Base-by-base conservation (phyloP, 2,888 invertebrate genomes). In the Corythucha ciliata region DNA sequence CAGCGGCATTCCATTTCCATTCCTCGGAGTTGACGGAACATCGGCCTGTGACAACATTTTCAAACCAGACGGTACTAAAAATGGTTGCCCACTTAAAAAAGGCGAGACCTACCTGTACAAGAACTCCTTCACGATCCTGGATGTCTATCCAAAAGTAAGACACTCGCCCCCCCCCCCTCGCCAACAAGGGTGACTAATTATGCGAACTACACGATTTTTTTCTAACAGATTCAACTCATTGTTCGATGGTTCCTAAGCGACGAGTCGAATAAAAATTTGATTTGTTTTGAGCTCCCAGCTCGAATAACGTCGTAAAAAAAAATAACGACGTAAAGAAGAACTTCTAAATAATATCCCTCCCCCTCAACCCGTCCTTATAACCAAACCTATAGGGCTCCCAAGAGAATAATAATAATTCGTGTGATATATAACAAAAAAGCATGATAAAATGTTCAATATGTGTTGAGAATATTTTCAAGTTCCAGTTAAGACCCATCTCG, bases 1-100 rank as follows among this genome's bases (percentile, higher is more conserved):
- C 16, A 64, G 76, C 2, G 78, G 78, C 0, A 63, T 84, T 1
- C 71, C 74, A 0, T 63, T 88, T 45, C 87, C 88, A 0, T 87
- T 86, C 65, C 63, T 83, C 8, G 87, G 88, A 7, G 83, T 85
- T 12, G 81, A 87, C 64, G 81, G 80, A 10, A 71, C 69, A 21
- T 73, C 76, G 45, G 78, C 84, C 25, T 87, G 87, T 62, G 70
- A 72, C 20, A 74, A 78, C 58, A 68, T 88, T 41, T 79, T 67
- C 62, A 69, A 74, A 57, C 66, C 65, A 1, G 73, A 74, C 54
- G 81, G 79, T 0, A 74, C 73, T 0, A 70, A 77, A 62, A 74
- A 73, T 1, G 66, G 73, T 2, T 88, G 87, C 56, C 82, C 86
- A 0, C 68, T 88, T 39, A 75, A 78, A 61, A 76, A 77, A 5